These are phyloP conservation scores for Passerina amoena DNA, from an alignment of 2,113 vertebrate species.

Conservation along the genomic window DNA sequence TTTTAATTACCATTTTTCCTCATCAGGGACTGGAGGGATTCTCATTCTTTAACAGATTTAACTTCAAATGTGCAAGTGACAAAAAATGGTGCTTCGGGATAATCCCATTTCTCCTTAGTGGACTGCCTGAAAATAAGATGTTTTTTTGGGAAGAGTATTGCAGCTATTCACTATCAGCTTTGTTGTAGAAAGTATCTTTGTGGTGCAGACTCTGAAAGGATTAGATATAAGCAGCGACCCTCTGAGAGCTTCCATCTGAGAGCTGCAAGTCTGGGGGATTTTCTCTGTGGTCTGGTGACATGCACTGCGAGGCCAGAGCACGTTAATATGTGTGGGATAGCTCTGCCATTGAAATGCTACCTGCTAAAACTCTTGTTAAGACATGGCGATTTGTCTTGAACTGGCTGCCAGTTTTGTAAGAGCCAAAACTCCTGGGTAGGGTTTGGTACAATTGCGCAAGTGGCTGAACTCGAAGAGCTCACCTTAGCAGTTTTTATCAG, in stretches of 20 bases:
- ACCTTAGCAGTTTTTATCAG: background rate
- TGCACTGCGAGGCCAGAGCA: background rate
- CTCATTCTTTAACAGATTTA: background rate
- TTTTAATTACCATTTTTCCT: background rate
- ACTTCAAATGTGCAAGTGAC: background rate
- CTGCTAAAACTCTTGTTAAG: background rate
- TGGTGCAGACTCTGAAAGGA: background rate
- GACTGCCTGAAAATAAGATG: background rate
- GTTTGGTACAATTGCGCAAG: background rate
- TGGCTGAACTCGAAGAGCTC: background rate
- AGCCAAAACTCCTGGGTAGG: background rate
- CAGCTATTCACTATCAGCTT: background rate
- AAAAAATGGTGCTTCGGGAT: background rate
- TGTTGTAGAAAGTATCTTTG: background rate
- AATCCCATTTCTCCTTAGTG: background rate
- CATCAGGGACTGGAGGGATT: background rate
- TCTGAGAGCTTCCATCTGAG: background rate
- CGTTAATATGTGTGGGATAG: rapidly evolving
- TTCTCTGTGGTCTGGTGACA: background rate
- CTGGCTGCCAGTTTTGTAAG: background rate
- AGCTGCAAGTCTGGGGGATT: background rate
- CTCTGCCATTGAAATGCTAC: background rate
- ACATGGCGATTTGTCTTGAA: background rate
- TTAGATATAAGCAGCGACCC: background rate
- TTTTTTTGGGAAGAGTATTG: background rate